Percentiles rank a stretch among this genome's conserved stretches.
Conservation (phyloP, 2,797 vertebrate genomes). For the Notolepis coatsorum region DNA sequence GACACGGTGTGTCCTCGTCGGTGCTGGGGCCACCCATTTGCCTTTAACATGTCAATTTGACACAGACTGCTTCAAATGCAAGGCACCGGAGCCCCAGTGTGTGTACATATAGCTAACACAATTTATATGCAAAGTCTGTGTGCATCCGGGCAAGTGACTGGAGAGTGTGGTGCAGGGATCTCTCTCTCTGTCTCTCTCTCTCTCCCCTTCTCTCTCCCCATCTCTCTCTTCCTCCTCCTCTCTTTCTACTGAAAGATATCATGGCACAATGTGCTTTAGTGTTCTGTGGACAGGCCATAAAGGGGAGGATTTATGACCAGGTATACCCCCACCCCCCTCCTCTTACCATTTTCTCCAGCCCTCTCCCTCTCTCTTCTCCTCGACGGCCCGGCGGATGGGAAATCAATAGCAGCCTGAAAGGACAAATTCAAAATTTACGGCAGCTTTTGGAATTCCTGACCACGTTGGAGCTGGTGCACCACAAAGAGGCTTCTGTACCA, state of each 20-base stretch:
- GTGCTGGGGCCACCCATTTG: too few relatives aligned
- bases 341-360: neutral
- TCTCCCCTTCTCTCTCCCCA: neutral
- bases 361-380: slow-evolving; percentile 22
- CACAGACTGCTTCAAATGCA: too few relatives aligned
- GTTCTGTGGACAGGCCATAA: slow-evolving; percentile 49
- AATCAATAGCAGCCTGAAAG: slow-evolving; percentile 15
- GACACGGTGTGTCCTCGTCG: too few relatives aligned
- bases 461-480: neutral
- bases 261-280: slow-evolving; percentile 37
- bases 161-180: slow-evolving; percentile 15
- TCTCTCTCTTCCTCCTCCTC: slow-evolving; percentile 1
- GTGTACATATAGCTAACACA: slow-evolving; percentile 22
- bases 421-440: neutral
- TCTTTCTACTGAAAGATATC: slow-evolving; percentile 28
- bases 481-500: too few relatives aligned
- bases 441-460: neutral
- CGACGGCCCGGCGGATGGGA: slow-evolving; percentile 33
- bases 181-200: slow-evolving; percentile 22
- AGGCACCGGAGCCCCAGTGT: too few relatives aligned
- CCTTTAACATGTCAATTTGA: too few relatives aligned
- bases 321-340: neutral
- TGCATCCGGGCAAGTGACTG: slow-evolving; percentile 26
- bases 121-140: slow-evolving; percentile 53
- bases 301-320: slow-evolving; percentile 49